Conservation (phyloP, 2,797 vertebrate genomes). For the Rhadinocentrus ornatus region DNA sequence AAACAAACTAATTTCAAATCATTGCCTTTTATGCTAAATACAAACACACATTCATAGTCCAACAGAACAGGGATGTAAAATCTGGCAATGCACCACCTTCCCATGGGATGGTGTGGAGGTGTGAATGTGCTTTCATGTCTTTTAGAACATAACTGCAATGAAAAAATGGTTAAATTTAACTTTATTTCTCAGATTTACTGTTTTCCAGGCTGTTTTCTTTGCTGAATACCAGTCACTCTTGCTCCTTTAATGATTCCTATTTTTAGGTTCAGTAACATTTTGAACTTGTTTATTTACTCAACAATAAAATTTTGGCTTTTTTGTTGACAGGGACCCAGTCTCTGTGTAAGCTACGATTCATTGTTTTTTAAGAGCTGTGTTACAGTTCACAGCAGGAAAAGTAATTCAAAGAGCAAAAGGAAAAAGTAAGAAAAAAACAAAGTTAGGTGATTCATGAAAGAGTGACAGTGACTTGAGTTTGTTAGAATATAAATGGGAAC, state of each 20-base stretch:
- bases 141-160: neutral
- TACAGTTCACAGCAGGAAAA: neutral
- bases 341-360: neutral
- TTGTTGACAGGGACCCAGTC: too few species aligned
- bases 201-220: too few species aligned
- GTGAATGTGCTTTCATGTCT: neutral
- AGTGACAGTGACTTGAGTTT: neutral
- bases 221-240: too few species aligned
- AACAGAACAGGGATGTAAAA: neutral
- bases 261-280: too few species aligned
- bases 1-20: neutral
- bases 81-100: neutral
- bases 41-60: neutral
- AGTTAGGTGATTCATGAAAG: neutral
- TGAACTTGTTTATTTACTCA: too few species aligned
- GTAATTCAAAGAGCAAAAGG: neutral
- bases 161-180: too few species aligned
- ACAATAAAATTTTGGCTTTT: too few species aligned
- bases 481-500: slow-evolving; percentile 7
- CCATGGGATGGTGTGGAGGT: neutral
- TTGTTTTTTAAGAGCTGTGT: neutral
- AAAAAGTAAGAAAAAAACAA: neutral
- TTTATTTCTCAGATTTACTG: too few species aligned
- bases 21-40: too few species aligned
- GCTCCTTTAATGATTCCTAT: too few species aligned